Evolutionary conservation across 2,888 invertebrate genomes (phyloP).

Genomic region (Aphidoletes aphidimyza): DNA sequence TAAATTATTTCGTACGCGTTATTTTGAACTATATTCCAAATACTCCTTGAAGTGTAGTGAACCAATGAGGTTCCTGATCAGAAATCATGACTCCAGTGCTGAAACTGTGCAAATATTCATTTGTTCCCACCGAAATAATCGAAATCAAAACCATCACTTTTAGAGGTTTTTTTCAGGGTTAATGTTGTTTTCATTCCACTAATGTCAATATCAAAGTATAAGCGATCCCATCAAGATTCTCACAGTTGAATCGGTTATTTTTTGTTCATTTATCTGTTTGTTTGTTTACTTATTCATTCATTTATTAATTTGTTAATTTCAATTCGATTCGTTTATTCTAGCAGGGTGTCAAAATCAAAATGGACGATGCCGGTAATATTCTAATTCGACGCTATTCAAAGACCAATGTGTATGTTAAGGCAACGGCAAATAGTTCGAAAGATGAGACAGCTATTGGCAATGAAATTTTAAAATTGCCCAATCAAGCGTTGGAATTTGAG

Average conservation of each 20-base stretch:
- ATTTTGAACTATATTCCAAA: too few species aligned
- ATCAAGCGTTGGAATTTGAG: constrained; percentile 73
- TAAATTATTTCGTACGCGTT: too few species aligned
- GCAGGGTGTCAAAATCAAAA: constrained; percentile 77
- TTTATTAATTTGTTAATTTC: not conserved
- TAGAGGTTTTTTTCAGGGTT: constrained; percentile 32
- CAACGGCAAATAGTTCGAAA: constrained; percentile 66
- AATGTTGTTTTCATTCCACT: not conserved
- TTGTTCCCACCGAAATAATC: not conserved
- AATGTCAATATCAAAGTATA: not conserved
- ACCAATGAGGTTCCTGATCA: too few species aligned
- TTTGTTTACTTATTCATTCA: not conserved
- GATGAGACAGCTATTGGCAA: constrained; percentile 75
- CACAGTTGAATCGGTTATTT: not conserved
- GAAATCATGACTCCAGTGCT: too few species aligned
- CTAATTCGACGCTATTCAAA: constrained; percentile 76
- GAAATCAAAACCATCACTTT: not conserved
- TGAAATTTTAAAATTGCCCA: constrained; percentile 74
- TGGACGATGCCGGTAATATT: constrained; percentile 79
- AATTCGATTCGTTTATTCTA: not conserved
- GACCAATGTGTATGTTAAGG: constrained; percentile 74
- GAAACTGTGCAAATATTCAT: too few species aligned
- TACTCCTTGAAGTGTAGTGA: too few species aligned
- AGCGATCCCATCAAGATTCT: not conserved
- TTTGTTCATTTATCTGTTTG: not conserved